These are phyloP conservation scores for Drymodes brunneopygia DNA, from an alignment of 2,113 vertebrate genomes.

Conservation along the genomic window DNA sequence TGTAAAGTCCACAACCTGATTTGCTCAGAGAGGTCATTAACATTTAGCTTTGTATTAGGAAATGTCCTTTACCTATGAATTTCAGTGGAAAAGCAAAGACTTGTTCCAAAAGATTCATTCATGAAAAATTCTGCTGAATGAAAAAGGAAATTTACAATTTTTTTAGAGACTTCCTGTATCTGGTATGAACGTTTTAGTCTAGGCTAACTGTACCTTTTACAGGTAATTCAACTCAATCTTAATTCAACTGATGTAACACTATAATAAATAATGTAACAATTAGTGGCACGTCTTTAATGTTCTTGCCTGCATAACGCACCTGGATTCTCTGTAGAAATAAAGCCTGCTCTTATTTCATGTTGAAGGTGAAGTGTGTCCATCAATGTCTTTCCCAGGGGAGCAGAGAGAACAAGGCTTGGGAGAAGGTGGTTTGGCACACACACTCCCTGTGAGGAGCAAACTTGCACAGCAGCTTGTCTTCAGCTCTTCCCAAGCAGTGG, in stretches of 20 bases:
- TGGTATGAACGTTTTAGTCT: not conserved
- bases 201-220: not conserved
- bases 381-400: not conserved
- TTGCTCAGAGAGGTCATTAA: not conserved
- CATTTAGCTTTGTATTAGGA: not conserved
- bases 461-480: not conserved
- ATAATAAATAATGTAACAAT: not conserved
- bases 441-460: not conserved
- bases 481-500: not conserved
- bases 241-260: not conserved
- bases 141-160: not conserved
- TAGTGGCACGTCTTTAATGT: not conserved
- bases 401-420: not conserved
- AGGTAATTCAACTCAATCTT: not conserved
- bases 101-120: not conserved
- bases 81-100: not conserved
- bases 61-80: not conserved
- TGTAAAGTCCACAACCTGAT: not conserved
- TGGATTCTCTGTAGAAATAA: not conserved
- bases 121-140: not conserved
- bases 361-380: not conserved
- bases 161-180: not conserved
- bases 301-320: not conserved
- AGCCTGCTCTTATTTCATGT: not conserved
- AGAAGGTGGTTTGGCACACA: not conserved